Conservation (phyloP, 2,797 vertebrate genomes). For the Gymnodraco acuticeps region DNA sequence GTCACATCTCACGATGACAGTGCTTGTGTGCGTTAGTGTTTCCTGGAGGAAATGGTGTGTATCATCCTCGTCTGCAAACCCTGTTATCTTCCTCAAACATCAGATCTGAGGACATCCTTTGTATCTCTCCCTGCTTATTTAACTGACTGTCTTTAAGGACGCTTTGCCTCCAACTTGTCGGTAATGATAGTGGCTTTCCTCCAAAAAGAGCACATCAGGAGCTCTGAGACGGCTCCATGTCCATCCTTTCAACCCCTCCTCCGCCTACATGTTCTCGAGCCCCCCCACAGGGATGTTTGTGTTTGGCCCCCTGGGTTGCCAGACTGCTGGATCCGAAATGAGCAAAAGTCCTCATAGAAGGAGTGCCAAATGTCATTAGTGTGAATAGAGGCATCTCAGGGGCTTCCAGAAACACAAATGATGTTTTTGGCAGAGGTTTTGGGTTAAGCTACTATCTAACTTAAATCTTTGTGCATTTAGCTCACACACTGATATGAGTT, state of each 20-base stretch:
- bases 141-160: conserved; percentile 37
- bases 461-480: conserved; percentile 34
- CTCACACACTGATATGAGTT: conserved; percentile 31
- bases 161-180: conserved; percentile 32
- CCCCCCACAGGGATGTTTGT: conserved; percentile 70
- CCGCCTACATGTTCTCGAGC: conserved; percentile 43
- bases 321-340: conserved; percentile 76
- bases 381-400: conserved; percentile 64
- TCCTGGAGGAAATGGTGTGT: conserved; percentile 31
- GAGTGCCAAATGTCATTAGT: conserved; percentile 75
- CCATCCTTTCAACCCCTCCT: too few relatives aligned
- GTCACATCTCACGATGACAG: conserved; percentile 39
- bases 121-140: conserved; percentile 40
- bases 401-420: conserved; percentile 63
- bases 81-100: conserved; percentile 58
- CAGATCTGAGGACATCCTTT: conserved; percentile 45
- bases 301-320: conserved; percentile 63
- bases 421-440: conserved; percentile 59
- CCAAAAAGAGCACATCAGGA: conserved; percentile 22
- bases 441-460: conserved; percentile 44
- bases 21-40: conserved; percentile 33
- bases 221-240: conserved; percentile 22
- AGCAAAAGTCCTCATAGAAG: conserved; percentile 55
- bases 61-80: conserved; percentile 42
- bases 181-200: conserved; percentile 63